Conservation (phyloP, 2,888 invertebrate species). For the Habrosyne pyritoides region DNA sequence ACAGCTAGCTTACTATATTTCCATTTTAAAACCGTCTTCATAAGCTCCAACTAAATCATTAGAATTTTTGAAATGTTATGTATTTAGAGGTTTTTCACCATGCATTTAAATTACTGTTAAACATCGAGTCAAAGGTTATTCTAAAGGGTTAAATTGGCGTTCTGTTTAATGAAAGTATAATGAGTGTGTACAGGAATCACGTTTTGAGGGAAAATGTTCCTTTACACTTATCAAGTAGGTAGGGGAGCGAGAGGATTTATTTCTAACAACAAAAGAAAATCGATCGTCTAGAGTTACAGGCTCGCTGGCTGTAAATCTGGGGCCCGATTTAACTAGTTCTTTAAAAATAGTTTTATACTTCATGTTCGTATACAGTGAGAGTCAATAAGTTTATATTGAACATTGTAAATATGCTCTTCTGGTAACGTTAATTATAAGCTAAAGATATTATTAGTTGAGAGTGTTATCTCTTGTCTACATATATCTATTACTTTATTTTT, state of each 20-base stretch:
- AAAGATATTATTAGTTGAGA: no score
- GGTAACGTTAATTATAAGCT: no score
- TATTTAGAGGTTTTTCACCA: constrained; percentile 13
- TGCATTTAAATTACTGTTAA: constrained; percentile 28
- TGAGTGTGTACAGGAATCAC: neutral
- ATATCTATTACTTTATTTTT: no score
- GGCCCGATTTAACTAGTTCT: constrained; percentile 49
- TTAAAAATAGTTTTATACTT: constrained; percentile 24
- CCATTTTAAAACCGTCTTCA: neutral
- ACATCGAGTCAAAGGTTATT: constrained; percentile 14
- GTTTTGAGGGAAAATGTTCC: neutral
- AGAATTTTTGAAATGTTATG: constrained; percentile 14
- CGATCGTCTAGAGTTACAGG: constrained; percentile 40
- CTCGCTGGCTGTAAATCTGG: constrained; percentile 39
- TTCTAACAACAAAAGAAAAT: constrained; percentile 43
- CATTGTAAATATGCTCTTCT: no score
- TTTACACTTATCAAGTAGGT: constrained; percentile 23
- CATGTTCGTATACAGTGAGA: constrained; percentile 15
- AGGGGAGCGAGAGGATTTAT: constrained; percentile 46
- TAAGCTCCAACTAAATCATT: constrained; percentile 13
- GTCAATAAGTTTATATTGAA: no score
- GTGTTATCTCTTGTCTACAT: no score
- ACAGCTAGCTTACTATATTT: neutral
- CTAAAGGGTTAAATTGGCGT: constrained; percentile 10
- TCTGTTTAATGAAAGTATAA: neutral